These are phyloP conservation scores for Lanistes nyassanus DNA, from an alignment of 1,140 invertebrate genomes.

Conservation along the genomic window DNA sequence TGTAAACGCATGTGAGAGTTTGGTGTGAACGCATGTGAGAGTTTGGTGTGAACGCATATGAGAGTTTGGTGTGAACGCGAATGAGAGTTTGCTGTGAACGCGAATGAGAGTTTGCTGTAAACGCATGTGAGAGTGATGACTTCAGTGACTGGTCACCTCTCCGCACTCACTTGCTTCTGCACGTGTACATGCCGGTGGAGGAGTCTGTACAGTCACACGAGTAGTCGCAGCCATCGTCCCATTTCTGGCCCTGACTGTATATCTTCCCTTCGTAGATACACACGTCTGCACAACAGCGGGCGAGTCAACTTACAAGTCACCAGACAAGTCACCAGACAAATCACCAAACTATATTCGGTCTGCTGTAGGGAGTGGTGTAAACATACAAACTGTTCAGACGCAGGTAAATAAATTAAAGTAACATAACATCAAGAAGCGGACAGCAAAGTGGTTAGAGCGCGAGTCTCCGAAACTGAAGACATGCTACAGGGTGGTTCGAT, in stretches of 20 bases:
- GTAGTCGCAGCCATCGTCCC: constrained; percentile 56
- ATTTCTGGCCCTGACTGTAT: constrained; percentile 42
- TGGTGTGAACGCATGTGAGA: too few species aligned
- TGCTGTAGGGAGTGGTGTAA: too few species aligned
- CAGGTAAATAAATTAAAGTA: too few species aligned
- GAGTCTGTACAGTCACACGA: constrained; percentile 45
- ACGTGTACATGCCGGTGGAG: constrained; percentile 40
- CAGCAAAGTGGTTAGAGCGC: background rate
- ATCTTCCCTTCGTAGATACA: constrained; percentile 51
- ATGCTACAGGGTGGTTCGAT: too few species aligned
- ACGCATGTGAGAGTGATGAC: background rate
- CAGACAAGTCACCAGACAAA: too few species aligned
- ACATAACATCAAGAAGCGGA: constrained; percentile 1
- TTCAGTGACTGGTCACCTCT: too few species aligned
- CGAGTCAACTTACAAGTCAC: too few species aligned
- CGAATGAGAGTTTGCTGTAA: background rate
- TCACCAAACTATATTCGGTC: too few species aligned
- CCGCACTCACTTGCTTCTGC: constrained; percentile 40
- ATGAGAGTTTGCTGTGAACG: background rate
- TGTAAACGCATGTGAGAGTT: too few species aligned
- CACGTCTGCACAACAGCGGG: constrained; percentile 29
- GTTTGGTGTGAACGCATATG: background rate
- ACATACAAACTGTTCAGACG: too few species aligned
- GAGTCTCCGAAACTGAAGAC: too few species aligned
- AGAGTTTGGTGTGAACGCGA: background rate